Conservation (phyloP, 2,888 invertebrate species). For the Horisme vitalbata region DNA sequence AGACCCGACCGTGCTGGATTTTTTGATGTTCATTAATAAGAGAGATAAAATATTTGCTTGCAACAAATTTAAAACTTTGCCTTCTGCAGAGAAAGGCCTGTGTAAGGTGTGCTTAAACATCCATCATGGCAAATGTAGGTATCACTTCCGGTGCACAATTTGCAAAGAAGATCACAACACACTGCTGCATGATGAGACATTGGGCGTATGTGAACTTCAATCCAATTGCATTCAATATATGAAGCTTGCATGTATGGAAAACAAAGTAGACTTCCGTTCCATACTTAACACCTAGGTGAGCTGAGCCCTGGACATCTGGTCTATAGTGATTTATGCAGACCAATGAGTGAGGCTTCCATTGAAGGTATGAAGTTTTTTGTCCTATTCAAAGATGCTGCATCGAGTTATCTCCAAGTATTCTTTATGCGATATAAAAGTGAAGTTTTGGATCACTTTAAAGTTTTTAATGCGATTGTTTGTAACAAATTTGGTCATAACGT, state of each 20-base stretch:
- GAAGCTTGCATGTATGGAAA: no score
- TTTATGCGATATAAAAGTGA: no score
- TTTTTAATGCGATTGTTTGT: slow-evolving; percentile 26
- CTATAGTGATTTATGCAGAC: slow-evolving; percentile 38
- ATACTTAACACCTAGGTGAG: no score
- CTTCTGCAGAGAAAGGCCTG: neutral
- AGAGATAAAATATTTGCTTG: neutral
- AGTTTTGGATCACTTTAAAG: no score
- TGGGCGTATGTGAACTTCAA: no score
- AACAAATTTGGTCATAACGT: slow-evolving; percentile 34
- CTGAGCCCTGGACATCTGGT: slow-evolving; percentile 17
- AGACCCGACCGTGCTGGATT: neutral
- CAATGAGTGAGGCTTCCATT: slow-evolving; percentile 13
- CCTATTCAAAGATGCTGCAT: slow-evolving; percentile 14
- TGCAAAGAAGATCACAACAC: slow-evolving; percentile 5
- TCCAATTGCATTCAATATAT: no score
- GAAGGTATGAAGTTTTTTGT: neutral
- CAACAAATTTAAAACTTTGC: neutral
- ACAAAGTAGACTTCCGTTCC: no score
- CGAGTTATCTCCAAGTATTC: slow-evolving; percentile 10
- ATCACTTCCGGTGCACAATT: neutral
- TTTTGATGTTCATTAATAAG: slow-evolving; percentile 3
- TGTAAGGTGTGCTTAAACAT: neutral
- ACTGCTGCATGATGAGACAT: slow-evolving; percentile 3
- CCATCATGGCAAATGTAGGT: neutral